Evolutionary conservation across 2,888 invertebrate genomes (phyloP).

Genomic region (Bruchidius siliquastri): DNA sequence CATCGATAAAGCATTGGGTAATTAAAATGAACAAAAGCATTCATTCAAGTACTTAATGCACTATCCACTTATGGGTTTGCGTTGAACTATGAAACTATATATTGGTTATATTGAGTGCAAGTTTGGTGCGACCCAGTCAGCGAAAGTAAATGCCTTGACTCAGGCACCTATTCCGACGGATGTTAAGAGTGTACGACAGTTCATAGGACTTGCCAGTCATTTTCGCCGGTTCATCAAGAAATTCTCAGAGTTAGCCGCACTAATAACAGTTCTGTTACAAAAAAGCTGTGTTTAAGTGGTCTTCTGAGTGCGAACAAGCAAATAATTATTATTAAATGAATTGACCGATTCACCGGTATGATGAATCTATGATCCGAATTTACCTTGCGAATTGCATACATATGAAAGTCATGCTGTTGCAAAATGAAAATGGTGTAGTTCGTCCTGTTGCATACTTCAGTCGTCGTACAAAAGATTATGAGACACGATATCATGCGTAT

Average conservation of each 20-base stretch:
- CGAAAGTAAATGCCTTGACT: too few relatives aligned
- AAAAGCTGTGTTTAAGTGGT: constrained; percentile 20
- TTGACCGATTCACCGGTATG: too few relatives aligned
- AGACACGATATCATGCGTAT: constrained; percentile 24
- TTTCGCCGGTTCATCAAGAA: constrained; percentile 17
- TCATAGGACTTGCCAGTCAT: constrained; percentile 19
- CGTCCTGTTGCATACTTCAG: constrained; percentile 21
- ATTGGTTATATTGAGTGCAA: too few relatives aligned
- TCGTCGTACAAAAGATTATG: constrained; percentile 15
- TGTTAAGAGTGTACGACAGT: constrained; percentile 20
- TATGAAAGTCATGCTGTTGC: constrained; percentile 5
- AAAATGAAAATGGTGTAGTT: constrained; percentile 11
- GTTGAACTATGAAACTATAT: too few relatives aligned
- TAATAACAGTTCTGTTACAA: constrained; percentile 18
- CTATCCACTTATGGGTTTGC: too few relatives aligned
- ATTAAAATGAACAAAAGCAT: too few relatives aligned
- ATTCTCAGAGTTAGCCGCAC: constrained; percentile 16
- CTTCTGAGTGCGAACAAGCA: constrained; percentile 18
- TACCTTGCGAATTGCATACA: too few relatives aligned
- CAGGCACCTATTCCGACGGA: constrained; percentile 16
- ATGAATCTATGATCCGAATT: too few relatives aligned
- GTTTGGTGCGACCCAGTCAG: too few relatives aligned
- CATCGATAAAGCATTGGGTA: too few relatives aligned
- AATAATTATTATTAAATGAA: constrained; percentile 5
- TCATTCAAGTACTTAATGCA: too few relatives aligned